Evolutionary conservation across 2,113 vertebrate genomes (phyloP), one percentile per base, ranked within the genome.

Genomic region (Nycticorax nycticorax): DNA sequence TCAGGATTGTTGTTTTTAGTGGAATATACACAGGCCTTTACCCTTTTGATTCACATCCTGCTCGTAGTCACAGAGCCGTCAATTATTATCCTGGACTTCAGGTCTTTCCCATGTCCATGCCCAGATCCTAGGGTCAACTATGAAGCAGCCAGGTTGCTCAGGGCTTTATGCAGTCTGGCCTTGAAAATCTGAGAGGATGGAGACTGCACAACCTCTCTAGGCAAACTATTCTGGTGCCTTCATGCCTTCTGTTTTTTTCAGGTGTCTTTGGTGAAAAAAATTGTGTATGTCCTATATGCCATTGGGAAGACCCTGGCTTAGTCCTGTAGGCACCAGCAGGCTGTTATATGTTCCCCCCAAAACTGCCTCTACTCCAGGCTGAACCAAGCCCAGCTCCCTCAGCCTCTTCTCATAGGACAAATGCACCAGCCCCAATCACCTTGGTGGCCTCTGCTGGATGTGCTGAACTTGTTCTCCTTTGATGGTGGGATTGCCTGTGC

Each of bases 221-320:
- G 7, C 8, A 79, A 83, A 72, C 22, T 56, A 0, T 63, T 90
- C 17, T 41, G 37, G 21, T 69, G 23, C 12, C n/a, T 72, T 72
- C 24, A 20, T 52, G 28, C 7, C n/a, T 73, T 53, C 39, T 35
- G 14, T 10, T 81, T 35, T 39, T 32, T 85, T 75, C 37, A 3
- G 7, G 14, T 93, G 13, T 79, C 35, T 26, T 35, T 64, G 45
- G 12, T 66, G 18, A 43, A 76, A 93, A 87, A 57, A 45, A 28
- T 2, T 17, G 17, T 0, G 0, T 47, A 3, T 21, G 8, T 52
- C 30, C n/a, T 80, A 26, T 68, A 26, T 15, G 72, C 15, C 7
- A 8, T n/a, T 52, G 20, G 52, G 9, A 79, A 85, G 19, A 76
- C 3, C 62, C 43, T 37, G 22, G 15, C 37, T 89, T 22, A 24